Conservation (phyloP, 2,797 vertebrate species). For the Hemitrygon akajei region DNA sequence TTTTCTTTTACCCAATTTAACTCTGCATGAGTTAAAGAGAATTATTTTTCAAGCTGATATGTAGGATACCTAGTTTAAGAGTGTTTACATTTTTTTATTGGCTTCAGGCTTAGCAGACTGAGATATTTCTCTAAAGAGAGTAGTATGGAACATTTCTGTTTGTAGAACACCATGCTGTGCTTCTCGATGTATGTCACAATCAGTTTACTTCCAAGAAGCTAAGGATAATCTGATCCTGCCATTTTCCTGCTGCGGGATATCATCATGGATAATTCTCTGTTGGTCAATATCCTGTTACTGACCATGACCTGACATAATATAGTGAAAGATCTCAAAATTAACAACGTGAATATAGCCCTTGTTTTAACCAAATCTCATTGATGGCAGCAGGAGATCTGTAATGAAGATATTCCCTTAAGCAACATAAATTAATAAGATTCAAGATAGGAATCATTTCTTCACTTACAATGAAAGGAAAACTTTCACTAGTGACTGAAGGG, state of each 20-base stretch:
- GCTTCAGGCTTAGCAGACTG: not conserved
- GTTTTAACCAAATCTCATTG: not conserved
- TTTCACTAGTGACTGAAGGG: not conserved
- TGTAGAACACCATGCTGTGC: not conserved
- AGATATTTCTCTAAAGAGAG: not conserved
- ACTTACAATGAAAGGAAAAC: not conserved
- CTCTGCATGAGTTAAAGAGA: not conserved
- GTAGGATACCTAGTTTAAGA: not conserved
- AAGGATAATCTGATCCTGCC: not conserved
- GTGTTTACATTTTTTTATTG: not conserved
- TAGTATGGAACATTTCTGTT: not conserved
- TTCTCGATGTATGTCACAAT: slow-evolving; percentile 1
- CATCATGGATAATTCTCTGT: not conserved
- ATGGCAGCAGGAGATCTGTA: not conserved
- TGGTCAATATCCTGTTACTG: slow-evolving; percentile 20
- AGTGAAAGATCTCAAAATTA: not conserved
- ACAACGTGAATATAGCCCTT: not conserved
- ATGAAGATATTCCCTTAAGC: not conserved
- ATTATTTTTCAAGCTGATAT: not conserved
- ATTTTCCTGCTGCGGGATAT: not conserved
- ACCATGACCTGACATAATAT: slow-evolving; percentile 16
- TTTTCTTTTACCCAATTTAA: not conserved
- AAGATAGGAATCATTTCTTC: not conserved
- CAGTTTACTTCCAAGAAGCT: not conserved
- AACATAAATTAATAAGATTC: not conserved